These are phyloP conservation scores for Globodera rostochiensis DNA, from an alignment of 1,140 invertebrate species.

Conservation along the genomic window DNA sequence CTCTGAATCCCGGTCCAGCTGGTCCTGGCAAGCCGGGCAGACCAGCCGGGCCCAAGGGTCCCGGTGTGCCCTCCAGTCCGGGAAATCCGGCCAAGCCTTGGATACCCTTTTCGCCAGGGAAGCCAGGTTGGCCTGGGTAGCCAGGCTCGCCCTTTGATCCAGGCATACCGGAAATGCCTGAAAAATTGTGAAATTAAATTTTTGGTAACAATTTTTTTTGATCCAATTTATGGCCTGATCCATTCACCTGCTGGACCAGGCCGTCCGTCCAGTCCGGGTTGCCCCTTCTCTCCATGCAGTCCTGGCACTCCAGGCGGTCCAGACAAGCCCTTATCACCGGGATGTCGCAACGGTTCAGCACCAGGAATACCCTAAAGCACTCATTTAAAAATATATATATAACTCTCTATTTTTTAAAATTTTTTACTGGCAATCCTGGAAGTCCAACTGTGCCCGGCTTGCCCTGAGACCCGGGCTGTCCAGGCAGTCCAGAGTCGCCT, in stretches of 20 bases:
- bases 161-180: slow-evolving; percentile 62
- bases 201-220: neutral
- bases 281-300: slow-evolving; percentile 64
- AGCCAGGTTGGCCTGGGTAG: slow-evolving; percentile 55
- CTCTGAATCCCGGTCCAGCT: slow-evolving; percentile 72
- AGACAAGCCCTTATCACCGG: slow-evolving; percentile 69
- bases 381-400: neutral
- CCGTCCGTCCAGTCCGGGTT: slow-evolving; percentile 66
- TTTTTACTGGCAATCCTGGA: slow-evolving; percentile 40
- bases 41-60: slow-evolving; percentile 24
- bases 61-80: neutral
- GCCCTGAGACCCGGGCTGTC: slow-evolving; percentile 58
- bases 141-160: slow-evolving; percentile 59
- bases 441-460: slow-evolving; percentile 42
- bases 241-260: slow-evolving; percentile 67
- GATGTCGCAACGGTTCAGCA: slow-evolving; percentile 50
- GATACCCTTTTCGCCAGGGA: slow-evolving; percentile 57
- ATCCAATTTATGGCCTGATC: neutral
- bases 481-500: slow-evolving; percentile 62
- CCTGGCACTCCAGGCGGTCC: slow-evolving; percentile 54
- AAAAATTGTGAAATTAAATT: neutral
- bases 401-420: neutral
- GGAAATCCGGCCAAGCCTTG: slow-evolving; percentile 48
- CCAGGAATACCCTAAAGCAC: slow-evolving; percentile 31
- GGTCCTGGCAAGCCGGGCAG: slow-evolving; percentile 40